Conservation (phyloP, 2,797 vertebrate genomes). For the Peromyscus attwateri region DNA sequence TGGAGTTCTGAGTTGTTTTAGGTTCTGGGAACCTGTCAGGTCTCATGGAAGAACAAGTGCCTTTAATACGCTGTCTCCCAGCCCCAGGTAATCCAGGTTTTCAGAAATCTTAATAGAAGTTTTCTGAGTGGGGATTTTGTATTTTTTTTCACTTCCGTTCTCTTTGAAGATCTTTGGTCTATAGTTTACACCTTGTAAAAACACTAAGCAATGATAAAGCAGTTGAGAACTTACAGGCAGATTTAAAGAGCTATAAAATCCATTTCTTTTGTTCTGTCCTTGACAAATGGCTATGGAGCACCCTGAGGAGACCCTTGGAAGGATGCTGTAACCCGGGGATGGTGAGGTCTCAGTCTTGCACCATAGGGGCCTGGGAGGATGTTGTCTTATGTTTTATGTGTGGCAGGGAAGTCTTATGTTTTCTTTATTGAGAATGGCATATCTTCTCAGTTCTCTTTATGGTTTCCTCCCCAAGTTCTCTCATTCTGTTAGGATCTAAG, state of each 20-base stretch:
- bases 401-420: background rate
- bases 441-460: background rate
- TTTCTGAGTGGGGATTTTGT: background rate
- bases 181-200: background rate
- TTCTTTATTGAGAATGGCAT: background rate
- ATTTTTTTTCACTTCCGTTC: background rate
- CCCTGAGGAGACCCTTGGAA: background rate
- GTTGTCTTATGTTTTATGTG: background rate
- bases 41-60: background rate
- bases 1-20: background rate
- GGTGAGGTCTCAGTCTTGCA: background rate
- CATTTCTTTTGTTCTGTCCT: background rate
- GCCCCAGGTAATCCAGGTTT: background rate
- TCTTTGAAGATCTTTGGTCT: background rate
- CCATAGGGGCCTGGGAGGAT: background rate
- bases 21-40: background rate
- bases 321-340: background rate
- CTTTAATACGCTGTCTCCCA: background rate
- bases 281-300: background rate
- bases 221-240: background rate
- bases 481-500: background rate
- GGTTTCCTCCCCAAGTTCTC: background rate
- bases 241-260: background rate
- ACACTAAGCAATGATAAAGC: background rate
- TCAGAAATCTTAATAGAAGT: constrained; percentile 12